Percentiles rank a stretch among this genome's conserved stretches.
Conservation (phyloP, 2,888 invertebrate genomes). For the Linyphia triangularis region DNA sequence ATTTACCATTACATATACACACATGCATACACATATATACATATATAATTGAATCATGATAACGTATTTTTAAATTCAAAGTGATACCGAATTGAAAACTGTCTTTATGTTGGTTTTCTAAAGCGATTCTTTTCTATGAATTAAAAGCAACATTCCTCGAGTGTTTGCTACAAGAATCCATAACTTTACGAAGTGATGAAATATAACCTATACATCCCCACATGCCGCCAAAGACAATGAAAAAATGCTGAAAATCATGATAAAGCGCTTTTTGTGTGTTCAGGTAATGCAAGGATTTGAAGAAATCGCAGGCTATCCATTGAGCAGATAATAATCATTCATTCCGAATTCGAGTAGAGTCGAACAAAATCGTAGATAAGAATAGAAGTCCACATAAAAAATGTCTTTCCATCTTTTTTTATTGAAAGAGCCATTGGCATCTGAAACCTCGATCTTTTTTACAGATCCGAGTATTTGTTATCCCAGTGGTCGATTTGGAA, state of each 20-base stretch:
- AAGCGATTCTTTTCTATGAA: too few species aligned
- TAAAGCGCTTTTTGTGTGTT: slow-evolving; percentile 56
- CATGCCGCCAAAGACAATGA: neutral
- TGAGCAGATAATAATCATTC: slow-evolving; percentile 69
- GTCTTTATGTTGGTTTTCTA: too few species aligned
- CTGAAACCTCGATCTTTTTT: slow-evolving; percentile 68
- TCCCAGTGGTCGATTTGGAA: slow-evolving; percentile 65
- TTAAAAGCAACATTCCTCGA: too few species aligned
- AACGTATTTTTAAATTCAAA: too few species aligned
- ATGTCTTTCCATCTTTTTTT: slow-evolving; percentile 47
- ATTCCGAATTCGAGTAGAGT: slow-evolving; percentile 49
- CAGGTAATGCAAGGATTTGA: slow-evolving; percentile 67
- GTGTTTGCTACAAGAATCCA: too few species aligned
- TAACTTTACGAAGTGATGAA: neutral
- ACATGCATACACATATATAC: too few species aligned
- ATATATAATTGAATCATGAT: too few species aligned
- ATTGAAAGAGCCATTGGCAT: slow-evolving; percentile 39
- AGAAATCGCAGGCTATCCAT: slow-evolving; percentile 69
- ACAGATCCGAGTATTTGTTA: slow-evolving; percentile 70
- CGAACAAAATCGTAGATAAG: slow-evolving; percentile 67
- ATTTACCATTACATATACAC: too few species aligned
- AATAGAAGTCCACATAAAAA: slow-evolving; percentile 58
- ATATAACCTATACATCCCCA: neutral
- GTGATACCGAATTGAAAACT: too few species aligned
- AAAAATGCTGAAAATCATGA: slow-evolving; percentile 58